These are phyloP conservation scores for Varroa destructor DNA, from an alignment of 1,140 invertebrate species.

Conservation along the genomic window DNA sequence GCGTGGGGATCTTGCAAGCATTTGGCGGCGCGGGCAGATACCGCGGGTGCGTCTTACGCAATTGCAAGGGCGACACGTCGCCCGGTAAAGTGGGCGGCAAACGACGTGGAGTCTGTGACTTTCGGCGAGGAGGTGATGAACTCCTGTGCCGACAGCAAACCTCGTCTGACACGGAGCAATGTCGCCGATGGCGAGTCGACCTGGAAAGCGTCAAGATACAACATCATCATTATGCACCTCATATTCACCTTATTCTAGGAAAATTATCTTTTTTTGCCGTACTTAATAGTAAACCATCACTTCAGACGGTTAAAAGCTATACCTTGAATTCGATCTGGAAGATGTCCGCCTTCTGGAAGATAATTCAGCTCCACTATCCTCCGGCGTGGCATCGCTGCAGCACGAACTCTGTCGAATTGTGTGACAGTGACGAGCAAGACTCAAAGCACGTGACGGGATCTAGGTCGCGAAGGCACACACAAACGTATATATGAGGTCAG, in stretches of 20 bases:
- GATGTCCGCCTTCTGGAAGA: conserved; percentile 1
- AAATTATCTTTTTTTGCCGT: no score
- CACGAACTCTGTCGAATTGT: conserved; percentile 21
- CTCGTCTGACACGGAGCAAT: conserved; percentile 2
- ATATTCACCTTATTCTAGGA: no score
- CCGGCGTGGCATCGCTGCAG: conserved; percentile 12
- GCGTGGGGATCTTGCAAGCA: conserved; percentile 11
- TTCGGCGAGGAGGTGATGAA: conserved; percentile 20
- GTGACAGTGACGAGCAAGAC: conserved; percentile 12
- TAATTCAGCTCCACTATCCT: conserved; percentile 10
- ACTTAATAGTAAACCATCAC: no score
- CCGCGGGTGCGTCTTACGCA: conserved; percentile 16
- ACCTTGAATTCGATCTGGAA: conserved; percentile 26
- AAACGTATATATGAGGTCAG: no score
- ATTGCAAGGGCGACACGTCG: conserved; percentile 10
- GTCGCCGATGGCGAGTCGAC: conserved; percentile 4
- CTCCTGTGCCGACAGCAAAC: conserved; percentile 19
- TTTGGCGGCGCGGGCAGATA: conserved; percentile 20
- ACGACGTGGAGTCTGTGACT: neutral
- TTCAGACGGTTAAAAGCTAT: no score
- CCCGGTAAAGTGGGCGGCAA: neutral
- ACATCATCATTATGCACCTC: no score
- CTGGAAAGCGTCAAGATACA: neutral
- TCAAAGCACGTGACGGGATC: conserved; percentile 21
- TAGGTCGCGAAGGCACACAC: neutral